These are phyloP conservation scores for Lota lota DNA, from an alignment of 2,113 vertebrate species.

Conservation along the genomic window DNA sequence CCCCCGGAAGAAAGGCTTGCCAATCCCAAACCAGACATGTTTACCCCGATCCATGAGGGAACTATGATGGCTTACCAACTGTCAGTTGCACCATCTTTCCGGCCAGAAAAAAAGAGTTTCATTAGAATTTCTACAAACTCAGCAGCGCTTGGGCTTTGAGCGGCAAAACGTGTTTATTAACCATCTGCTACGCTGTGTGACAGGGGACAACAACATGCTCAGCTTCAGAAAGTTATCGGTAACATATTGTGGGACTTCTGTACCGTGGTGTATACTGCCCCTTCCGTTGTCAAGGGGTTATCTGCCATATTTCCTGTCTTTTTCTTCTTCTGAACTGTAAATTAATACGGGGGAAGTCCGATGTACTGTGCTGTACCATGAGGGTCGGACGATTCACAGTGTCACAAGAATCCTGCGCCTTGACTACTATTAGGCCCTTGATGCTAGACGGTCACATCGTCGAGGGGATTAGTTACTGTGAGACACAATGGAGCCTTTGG, in stretches of 20 bases:
- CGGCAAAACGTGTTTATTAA: conserved; percentile 68
- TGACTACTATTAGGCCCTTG: no score
- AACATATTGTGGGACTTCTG: conserved; percentile 51
- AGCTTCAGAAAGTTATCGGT: conserved; percentile 51
- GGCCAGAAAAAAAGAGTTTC: conserved; percentile 46
- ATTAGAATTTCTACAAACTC: conserved; percentile 66
- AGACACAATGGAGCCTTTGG: conserved; percentile 29
- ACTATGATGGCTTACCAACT: conserved; percentile 48
- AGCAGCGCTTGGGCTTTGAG: conserved; percentile 48
- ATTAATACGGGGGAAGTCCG: no score
- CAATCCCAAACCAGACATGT: conserved; percentile 41
- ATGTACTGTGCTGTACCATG: no score
- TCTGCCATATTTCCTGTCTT: no score
- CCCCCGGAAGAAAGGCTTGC: conserved; percentile 32
- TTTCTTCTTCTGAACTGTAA: no score
- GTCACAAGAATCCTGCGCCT: no score
- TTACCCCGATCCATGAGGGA: conserved; percentile 39
- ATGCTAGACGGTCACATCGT: conserved; percentile 8
- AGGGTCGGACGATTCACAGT: no score
- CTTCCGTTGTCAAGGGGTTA: conserved; percentile 37
- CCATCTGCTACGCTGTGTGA: conserved; percentile 58
- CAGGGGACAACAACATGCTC: background rate
- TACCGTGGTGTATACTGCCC: conserved; percentile 25
- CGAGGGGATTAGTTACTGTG: background rate
- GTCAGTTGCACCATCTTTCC: conserved; percentile 55